Evolutionary conservation across 2,113 vertebrate genomes (phyloP).

Genomic region (Mustelus asterias): DNA sequence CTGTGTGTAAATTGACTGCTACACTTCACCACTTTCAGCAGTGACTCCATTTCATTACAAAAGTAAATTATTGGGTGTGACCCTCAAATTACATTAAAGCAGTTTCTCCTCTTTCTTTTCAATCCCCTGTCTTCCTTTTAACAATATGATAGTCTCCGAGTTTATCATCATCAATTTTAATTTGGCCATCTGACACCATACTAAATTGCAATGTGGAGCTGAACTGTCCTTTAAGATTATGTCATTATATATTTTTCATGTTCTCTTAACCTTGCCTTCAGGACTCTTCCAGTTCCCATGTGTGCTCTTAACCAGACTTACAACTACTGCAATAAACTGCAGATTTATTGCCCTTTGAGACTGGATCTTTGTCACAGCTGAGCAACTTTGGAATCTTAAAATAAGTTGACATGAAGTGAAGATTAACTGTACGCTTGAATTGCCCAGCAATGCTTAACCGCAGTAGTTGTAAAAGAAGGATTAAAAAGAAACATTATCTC

Average conservation of each 20-base stretch:
- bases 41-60: background rate
- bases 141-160: background rate
- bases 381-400: slow-evolving; percentile 17
- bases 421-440: background rate
- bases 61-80: background rate
- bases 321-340: background rate
- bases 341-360: background rate
- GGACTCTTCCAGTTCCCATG: background rate
- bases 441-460: background rate
- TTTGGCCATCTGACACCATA: background rate
- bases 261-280: background rate
- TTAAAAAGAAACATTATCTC: background rate
- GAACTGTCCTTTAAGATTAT: slow-evolving; percentile 2
- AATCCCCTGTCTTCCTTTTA: background rate
- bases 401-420: background rate
- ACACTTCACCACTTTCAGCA: background rate
- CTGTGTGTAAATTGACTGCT: background rate
- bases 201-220: background rate
- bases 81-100: background rate
- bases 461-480: background rate
- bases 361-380: background rate
- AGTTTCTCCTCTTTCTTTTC: background rate
- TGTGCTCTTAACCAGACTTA: background rate
- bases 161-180: background rate
- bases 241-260: background rate